Evolutionary conservation across 2,113 vertebrate genomes (phyloP).

Genomic region (Acanthisitta chloris): DNA sequence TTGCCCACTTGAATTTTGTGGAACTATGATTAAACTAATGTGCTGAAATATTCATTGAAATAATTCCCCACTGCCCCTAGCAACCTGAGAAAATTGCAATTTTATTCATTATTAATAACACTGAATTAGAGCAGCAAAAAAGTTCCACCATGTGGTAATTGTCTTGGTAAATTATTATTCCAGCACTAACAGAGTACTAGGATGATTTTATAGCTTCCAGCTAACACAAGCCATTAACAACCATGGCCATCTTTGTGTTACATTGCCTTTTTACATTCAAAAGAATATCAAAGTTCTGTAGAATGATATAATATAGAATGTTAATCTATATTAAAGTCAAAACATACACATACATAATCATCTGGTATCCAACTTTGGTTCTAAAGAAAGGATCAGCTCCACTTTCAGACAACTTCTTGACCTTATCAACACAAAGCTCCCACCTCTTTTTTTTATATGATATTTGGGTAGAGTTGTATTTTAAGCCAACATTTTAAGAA

Average conservation of each 20-base stretch:
- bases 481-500: not conserved
- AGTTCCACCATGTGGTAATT: slow-evolving; percentile 91
- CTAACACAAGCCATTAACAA: slow-evolving; percentile 90
- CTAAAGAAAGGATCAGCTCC: not conserved
- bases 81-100: slow-evolving; percentile 93
- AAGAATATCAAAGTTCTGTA: slow-evolving; percentile 61
- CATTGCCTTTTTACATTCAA: slow-evolving; percentile 63
- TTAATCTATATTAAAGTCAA: not conserved
- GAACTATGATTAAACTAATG: slow-evolving; percentile 98
- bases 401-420: not conserved
- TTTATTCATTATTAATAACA: slow-evolving; percentile 99
- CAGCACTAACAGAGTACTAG: slow-evolving; percentile 83
- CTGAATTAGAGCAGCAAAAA: slow-evolving; percentile 88
- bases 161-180: slow-evolving; percentile 98
- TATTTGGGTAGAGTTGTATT: not conserved
- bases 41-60: slow-evolving; percentile 99
- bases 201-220: slow-evolving; percentile 88
- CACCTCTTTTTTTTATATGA: not conserved
- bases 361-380: not conserved
- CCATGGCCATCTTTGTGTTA: slow-evolving; percentile 74
- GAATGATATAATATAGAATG: slow-evolving; percentile 22
- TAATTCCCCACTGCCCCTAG: slow-evolving; percentile 90
- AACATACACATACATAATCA: not conserved
- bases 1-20: slow-evolving; percentile 82
- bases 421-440: not conserved